A percentile compares a stretch with the other conserved stretches of the same genome.
Evolutionary conservation across 2,113 vertebrate genomes (phyloP).

Genomic region (Pollimyrus isidori): DNA sequence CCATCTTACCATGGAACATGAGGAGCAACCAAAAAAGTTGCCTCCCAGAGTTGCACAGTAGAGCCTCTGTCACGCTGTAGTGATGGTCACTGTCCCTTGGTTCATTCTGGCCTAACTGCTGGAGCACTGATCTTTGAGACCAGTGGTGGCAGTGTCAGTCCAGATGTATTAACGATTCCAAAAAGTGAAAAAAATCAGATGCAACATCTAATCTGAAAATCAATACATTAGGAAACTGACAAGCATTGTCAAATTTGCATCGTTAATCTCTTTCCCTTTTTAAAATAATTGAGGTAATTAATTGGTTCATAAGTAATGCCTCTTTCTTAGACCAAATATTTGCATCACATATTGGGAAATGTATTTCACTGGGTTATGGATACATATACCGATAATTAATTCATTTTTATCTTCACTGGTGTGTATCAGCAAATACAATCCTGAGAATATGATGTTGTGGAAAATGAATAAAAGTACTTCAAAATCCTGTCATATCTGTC

Average conservation of each 20-base stretch:
- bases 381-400: neutral
- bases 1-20: neutral
- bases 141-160: neutral
- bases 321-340: neutral
- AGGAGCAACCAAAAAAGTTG: neutral
- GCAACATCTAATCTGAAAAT: neutral
- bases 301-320: neutral
- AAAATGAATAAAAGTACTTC: neutral
- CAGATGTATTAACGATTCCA: neutral
- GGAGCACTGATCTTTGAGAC: neutral
- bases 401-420: neutral
- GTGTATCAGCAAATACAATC: neutral
- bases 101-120: neutral
- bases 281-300: neutral
- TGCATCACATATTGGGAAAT: neutral
- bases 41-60: neutral
- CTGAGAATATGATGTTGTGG: neutral
- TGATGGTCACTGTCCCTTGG: neutral
- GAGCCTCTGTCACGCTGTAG: neutral
- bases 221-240: neutral
- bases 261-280: neutral
- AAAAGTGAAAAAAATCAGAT: neutral
- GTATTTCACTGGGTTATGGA: neutral
- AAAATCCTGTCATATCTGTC: neutral
- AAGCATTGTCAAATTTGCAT: neutral